These are phyloP conservation scores for Diorhabda elongata DNA, from an alignment of 1,140 invertebrate genomes.

Conservation along the genomic window DNA sequence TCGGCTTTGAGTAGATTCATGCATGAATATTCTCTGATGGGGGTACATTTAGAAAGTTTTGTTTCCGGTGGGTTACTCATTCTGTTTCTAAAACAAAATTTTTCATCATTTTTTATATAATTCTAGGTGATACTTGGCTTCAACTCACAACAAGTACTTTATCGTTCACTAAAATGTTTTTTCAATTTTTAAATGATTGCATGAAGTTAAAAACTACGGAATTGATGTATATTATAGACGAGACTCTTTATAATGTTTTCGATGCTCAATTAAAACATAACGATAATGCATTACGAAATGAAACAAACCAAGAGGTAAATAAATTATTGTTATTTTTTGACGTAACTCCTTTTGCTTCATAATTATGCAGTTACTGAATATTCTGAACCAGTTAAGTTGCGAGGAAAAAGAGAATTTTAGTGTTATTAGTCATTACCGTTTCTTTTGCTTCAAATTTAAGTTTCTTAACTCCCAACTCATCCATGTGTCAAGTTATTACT, in stretches of 20 bases:
- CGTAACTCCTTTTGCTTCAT: too few species aligned
- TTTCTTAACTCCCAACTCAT: too few species aligned
- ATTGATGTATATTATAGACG: slow-evolving; percentile 59
- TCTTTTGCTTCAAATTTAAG: too few species aligned
- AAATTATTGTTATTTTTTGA: neutral
- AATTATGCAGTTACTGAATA: too few species aligned
- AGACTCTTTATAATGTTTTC: slow-evolving; percentile 62
- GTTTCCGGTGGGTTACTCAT: slow-evolving; percentile 50
- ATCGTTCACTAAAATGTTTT: slow-evolving; percentile 64
- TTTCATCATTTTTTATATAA: neutral
- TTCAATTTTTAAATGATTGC: slow-evolving; percentile 65
- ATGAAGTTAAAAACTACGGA: slow-evolving; percentile 63
- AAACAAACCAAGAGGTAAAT: slow-evolving; percentile 57
- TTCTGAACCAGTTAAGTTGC: too few species aligned
- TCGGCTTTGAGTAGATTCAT: slow-evolving; percentile 52
- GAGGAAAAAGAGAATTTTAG: too few species aligned
- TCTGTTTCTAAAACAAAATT: neutral
- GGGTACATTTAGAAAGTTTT: slow-evolving; percentile 53
- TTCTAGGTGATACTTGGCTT: slow-evolving; percentile 62
- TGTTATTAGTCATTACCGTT: too few species aligned
- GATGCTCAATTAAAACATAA: slow-evolving; percentile 63
- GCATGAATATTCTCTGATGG: slow-evolving; percentile 56
- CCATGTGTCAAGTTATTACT: too few species aligned
- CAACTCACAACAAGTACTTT: slow-evolving; percentile 66
- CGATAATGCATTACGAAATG: slow-evolving; percentile 54